A percentile compares a stretch with the other conserved stretches of the same genome.
Evolutionary conservation across 2,888 invertebrate genomes (phyloP).

Genomic region (Meghimatium bilineatum): DNA sequence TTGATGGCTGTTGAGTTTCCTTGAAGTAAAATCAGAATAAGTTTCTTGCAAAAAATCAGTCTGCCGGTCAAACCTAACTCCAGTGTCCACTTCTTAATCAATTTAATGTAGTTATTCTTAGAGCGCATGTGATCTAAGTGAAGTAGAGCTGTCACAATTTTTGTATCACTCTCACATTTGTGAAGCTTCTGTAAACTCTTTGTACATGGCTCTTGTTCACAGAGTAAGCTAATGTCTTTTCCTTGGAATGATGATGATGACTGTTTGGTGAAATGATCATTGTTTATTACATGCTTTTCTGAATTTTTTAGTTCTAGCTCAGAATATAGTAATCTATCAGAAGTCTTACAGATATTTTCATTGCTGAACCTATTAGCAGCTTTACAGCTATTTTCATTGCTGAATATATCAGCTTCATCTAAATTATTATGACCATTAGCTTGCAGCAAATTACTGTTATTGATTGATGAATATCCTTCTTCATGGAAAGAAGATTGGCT

Average conservation of each 20-base stretch:
- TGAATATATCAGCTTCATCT: no score
- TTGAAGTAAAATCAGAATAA: slow-evolving; percentile 67
- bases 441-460: no score
- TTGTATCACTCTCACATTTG: not conserved
- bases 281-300: no score
- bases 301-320: not conserved
- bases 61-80: slow-evolving; percentile 62
- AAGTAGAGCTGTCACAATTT: slow-evolving; percentile 57
- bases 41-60: slow-evolving; percentile 62
- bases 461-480: no score
- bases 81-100: slow-evolving; percentile 64
- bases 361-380: no score
- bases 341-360: not conserved
- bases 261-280: not conserved
- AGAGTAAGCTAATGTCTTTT: not conserved
- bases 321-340: not conserved
- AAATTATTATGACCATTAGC: no score
- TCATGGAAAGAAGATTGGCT: no score
- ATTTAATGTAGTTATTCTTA: slow-evolving; percentile 64
- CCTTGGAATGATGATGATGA: not conserved
- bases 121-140: slow-evolving; percentile 72
- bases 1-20: slow-evolving; percentile 59
- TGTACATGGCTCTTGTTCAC: not conserved
- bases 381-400: no score
- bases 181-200: not conserved